Evolutionary conservation across 2,888 invertebrate genomes (phyloP).

Genomic region (Pterobdella sp.): DNA sequence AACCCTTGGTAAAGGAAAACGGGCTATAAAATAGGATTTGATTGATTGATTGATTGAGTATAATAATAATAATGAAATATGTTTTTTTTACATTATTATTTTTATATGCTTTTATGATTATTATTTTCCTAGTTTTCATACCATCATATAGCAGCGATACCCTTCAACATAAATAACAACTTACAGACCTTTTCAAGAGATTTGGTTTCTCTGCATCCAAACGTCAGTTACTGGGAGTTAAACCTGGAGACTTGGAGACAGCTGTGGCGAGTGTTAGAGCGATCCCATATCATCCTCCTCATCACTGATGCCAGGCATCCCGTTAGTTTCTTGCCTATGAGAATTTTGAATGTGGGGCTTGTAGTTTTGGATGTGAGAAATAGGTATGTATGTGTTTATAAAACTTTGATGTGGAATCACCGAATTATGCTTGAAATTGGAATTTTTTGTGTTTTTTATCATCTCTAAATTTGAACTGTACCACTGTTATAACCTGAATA

Average conservation of each 20-base stretch:
- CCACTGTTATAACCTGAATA: no score
- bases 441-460: no score
- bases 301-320: conserved; percentile 69
- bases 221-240: conserved; percentile 82
- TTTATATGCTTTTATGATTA: not conserved
- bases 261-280: conserved; percentile 86
- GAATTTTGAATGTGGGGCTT: not conserved
- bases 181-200: no score
- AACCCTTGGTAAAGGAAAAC: no score
- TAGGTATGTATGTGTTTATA: no score
- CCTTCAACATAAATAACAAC: conserved; percentile 61
- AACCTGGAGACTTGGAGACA: conserved; percentile 95
- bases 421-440: no score
- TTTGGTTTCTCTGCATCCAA: no score
- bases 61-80: no score
- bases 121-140: not conserved
- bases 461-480: no score
- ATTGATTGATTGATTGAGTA: no score
- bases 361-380: not conserved
- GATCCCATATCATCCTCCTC: conserved; percentile 78
- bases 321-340: conserved; percentile 39
- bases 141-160: not conserved
- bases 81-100: not conserved
- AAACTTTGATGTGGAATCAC: no score
- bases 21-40: no score